These are phyloP conservation scores for Steinernema carpocapsae DNA, from an alignment of 2,888 invertebrate genomes.

Conservation along the genomic window DNA sequence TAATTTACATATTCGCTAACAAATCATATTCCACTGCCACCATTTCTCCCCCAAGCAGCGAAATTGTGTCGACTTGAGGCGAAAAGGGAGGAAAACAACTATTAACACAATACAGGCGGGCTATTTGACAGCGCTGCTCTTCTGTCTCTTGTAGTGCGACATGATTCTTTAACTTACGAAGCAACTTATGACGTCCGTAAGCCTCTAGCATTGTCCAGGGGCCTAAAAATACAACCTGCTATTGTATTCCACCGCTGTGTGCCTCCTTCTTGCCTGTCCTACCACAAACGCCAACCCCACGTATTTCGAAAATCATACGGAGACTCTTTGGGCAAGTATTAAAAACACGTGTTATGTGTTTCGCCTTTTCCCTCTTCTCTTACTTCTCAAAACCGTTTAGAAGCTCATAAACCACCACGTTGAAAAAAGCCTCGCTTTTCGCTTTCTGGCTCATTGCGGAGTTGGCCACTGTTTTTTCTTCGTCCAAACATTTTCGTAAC, in stretches of 20 bases:
- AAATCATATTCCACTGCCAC: constrained; percentile 19
- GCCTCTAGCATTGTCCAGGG: too few species aligned
- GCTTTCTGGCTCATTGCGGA: too few species aligned
- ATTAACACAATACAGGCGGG: too few species aligned
- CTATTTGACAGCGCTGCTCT: too few species aligned
- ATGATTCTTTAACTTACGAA: too few species aligned
- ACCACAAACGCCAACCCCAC: not conserved
- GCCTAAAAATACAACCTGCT: constrained; percentile 21
- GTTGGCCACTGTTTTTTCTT: not conserved
- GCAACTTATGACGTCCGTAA: too few species aligned
- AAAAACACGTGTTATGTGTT: constrained; percentile 3
- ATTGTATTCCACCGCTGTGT: not conserved
- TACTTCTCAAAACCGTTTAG: constrained; percentile 14
- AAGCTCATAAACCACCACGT: not conserved
- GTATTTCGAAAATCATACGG: constrained; percentile 1
- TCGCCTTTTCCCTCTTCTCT: too few species aligned
- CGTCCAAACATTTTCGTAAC: constrained; percentile 2
- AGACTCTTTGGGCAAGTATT: not conserved
- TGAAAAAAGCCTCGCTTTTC: too few species aligned
- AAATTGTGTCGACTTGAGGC: too few species aligned
- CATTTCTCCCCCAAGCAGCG: not conserved
- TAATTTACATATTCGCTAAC: constrained; percentile 31
- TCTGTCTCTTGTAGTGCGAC: too few species aligned
- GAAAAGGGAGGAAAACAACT: not conserved
- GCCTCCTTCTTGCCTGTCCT: too few species aligned